Conservation (phyloP, 2,113 vertebrate genomes). For the Sinosuthora webbiana region DNA sequence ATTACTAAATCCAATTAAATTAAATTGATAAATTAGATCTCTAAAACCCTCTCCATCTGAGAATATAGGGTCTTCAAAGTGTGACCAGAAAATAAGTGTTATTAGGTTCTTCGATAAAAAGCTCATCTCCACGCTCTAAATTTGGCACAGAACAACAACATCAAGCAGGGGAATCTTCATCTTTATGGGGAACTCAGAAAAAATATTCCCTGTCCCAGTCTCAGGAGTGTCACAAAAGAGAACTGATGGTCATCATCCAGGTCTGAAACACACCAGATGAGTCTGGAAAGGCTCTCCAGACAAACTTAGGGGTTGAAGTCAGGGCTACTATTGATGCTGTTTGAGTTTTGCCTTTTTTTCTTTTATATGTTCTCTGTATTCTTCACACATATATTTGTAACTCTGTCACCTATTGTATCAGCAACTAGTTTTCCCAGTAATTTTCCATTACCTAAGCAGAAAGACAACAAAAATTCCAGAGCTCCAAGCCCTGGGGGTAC, state of each 20-base stretch:
- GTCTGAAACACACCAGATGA: neutral
- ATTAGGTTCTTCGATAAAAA: neutral
- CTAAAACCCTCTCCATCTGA: neutral
- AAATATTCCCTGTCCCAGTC: neutral
- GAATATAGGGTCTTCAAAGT: neutral
- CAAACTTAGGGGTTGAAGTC: neutral
- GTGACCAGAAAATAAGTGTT: neutral
- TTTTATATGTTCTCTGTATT: neutral
- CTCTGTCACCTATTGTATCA: neutral
- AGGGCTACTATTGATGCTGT: neutral
- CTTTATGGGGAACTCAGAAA: neutral
- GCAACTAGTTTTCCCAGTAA: neutral
- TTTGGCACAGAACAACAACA: neutral
- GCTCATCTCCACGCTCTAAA: neutral
- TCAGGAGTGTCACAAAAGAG: neutral
- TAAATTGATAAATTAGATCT: neutral
- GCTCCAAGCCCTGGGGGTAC: neutral
- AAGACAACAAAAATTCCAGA: neutral
- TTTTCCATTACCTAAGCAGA: neutral
- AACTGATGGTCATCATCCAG: neutral
- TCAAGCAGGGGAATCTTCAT: neutral
- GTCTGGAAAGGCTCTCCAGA: neutral
- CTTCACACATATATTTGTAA: neutral
- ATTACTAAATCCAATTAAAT: neutral
- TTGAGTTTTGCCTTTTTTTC: neutral